phyloP scores from a whole-genome alignment of 2,888 invertebrate species.

The Tethea ocularis region DNA sequence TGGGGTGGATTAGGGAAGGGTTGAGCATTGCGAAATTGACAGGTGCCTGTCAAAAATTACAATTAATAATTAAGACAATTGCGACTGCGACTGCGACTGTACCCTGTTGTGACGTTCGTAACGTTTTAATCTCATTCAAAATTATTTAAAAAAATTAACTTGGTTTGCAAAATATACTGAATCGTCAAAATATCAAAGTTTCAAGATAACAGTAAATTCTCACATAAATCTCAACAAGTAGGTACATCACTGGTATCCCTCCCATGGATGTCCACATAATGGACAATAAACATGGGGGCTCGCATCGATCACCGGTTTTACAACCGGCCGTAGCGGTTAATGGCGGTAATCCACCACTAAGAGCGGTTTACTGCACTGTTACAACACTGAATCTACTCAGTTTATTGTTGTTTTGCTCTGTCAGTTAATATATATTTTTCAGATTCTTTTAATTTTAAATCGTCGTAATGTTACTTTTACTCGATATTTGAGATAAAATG shows the following conservation, averaged over 20 bases:
- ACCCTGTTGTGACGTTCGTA: slow-evolving; percentile 1
- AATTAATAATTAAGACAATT: slow-evolving; percentile 79
- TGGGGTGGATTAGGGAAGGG: slow-evolving; percentile 81
- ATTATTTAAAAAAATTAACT: background rate
- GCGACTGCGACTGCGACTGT: slow-evolving; percentile 49
- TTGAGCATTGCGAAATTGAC: slow-evolving; percentile 81
- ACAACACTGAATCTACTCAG: slow-evolving; percentile 46
- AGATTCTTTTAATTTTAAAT: background rate
- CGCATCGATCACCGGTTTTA: slow-evolving; percentile 76
- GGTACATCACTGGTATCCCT: slow-evolving; percentile 44
- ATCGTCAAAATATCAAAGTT: background rate
- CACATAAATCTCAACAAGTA: slow-evolving; percentile 10
- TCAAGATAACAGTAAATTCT: background rate
- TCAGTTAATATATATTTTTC: slow-evolving; percentile 35
- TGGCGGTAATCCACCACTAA: slow-evolving; percentile 77
- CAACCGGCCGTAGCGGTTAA: slow-evolving; percentile 67
- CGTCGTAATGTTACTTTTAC: background rate
- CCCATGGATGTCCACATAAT: slow-evolving; percentile 44
- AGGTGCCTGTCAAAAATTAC: slow-evolving; percentile 84
- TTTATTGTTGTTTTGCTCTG: slow-evolving; percentile 26
- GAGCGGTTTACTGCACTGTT: slow-evolving; percentile 69
- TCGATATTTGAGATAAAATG: no score
- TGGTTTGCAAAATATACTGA: background rate
- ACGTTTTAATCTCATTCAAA: background rate
- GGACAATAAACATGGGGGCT: slow-evolving; percentile 64